Conservation (phyloP, 2,113 vertebrate genomes). For the Dissostichus mawsoni region DNA sequence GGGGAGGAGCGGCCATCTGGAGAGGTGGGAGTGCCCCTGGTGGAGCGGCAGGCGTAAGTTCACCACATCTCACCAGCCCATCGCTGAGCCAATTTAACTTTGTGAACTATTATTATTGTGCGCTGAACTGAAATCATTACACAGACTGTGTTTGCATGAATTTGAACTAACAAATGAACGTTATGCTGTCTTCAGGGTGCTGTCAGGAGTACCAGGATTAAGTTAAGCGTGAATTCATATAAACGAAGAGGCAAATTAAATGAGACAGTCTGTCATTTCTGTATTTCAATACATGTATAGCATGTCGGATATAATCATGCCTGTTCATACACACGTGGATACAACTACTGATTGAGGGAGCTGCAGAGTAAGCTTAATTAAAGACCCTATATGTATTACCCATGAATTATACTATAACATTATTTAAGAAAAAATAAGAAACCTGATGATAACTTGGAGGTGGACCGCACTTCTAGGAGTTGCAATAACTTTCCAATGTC, state of each 20-base stretch:
- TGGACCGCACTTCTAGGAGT: not conserved
- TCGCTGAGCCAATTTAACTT: constrained; percentile 44
- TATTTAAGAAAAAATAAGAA: constrained; percentile 1
- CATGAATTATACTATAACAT: constrained; percentile 6
- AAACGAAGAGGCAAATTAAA: constrained; percentile 54
- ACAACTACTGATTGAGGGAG: constrained; percentile 22
- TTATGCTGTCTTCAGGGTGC: constrained; percentile 43
- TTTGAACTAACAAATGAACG: constrained; percentile 49
- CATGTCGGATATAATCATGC: constrained; percentile 29
- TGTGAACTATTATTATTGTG: constrained; percentile 28
- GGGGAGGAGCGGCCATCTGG: constrained; percentile 63
- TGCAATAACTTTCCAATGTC: too few species aligned
- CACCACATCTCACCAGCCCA: constrained; percentile 36
- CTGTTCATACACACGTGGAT: constrained; percentile 19
- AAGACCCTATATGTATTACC: not conserved
- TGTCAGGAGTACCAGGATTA: constrained; percentile 47
- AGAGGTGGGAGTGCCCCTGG: constrained; percentile 44
- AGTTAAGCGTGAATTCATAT: constrained; percentile 50
- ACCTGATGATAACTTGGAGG: not conserved
- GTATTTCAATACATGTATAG: constrained; percentile 42
- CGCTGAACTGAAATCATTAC: constrained; percentile 30
- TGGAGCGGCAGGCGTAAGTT: constrained; percentile 48
- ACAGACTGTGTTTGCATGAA: constrained; percentile 20
- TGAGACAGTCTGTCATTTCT: constrained; percentile 36
- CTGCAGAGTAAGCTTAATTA: constrained; percentile 23